These are phyloP conservation scores for Melanotaenia boesemani DNA, from an alignment of 2,797 vertebrate species.

Conservation along the genomic window DNA sequence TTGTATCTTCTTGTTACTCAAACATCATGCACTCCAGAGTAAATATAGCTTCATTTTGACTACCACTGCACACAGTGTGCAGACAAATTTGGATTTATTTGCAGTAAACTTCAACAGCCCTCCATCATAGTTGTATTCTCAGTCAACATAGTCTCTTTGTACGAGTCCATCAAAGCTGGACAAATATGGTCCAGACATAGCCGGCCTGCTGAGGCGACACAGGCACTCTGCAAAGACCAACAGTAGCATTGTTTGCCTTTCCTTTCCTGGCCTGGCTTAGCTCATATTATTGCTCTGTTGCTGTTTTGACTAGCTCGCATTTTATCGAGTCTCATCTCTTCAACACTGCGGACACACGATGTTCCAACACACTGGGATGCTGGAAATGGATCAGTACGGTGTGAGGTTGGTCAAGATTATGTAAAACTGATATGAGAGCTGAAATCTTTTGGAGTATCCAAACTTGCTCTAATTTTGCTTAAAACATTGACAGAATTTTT, in stretches of 20 bases:
- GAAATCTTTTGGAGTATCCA: neutral
- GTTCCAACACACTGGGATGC: neutral
- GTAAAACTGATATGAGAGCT: neutral
- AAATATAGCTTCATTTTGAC: too few species aligned
- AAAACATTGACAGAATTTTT: too few species aligned
- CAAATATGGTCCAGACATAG: conserved; percentile 62
- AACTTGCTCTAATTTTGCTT: neutral
- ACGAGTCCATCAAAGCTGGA: conserved; percentile 60
- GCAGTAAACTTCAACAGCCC: conserved; percentile 4
- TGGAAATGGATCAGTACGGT: neutral
- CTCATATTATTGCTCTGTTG: conserved; percentile 52
- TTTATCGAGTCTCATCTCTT: conserved; percentile 14
- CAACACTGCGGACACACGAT: neutral
- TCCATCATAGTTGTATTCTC: conserved; percentile 25
- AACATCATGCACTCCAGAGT: too few species aligned
- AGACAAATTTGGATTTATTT: neutral
- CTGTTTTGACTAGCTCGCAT: conserved; percentile 46
- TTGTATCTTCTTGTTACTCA: too few species aligned
- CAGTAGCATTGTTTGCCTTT: conserved; percentile 29
- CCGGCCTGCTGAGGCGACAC: conserved; percentile 36
- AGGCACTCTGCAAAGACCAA: conserved; percentile 45
- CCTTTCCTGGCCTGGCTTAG: conserved; percentile 31
- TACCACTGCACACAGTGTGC: too few species aligned
- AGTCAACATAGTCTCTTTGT: conserved; percentile 41
- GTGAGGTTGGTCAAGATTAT: neutral